Evolutionary conservation across 2,888 invertebrate genomes (phyloP).

Genomic region (Diadromus collaris): DNA sequence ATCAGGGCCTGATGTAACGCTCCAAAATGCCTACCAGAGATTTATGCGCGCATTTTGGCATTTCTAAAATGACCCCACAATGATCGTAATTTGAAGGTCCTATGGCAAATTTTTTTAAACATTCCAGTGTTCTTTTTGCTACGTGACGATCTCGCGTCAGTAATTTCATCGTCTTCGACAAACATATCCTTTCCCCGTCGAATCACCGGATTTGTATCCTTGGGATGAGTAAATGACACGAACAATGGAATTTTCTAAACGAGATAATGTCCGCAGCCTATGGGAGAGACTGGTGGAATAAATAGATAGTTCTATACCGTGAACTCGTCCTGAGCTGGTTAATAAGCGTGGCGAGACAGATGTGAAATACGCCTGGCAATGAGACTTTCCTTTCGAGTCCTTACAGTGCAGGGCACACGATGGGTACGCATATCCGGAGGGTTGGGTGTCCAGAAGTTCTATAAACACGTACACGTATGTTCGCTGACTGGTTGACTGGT

Average conservation of each 20-base stretch:
- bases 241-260: constrained; percentile 44
- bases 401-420: constrained; percentile 28
- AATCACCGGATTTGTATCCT: neutral
- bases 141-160: neutral
- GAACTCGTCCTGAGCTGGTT: constrained; percentile 54
- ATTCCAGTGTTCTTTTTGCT: neutral
- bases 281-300: constrained; percentile 25
- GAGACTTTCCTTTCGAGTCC: constrained; percentile 69
- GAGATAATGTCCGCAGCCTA: constrained; percentile 35
- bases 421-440: constrained; percentile 38
- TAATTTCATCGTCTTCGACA: neutral
- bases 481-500: constrained; percentile 62
- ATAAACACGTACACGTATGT: constrained; percentile 44
- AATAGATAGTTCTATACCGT: constrained; percentile 23
- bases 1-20: too few species aligned
- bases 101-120: neutral
- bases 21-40: neutral
- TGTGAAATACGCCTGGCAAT: constrained; percentile 70
- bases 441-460: constrained; percentile 37
- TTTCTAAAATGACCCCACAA: neutral
- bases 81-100: neutral
- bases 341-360: constrained; percentile 73
- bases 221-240: constrained; percentile 40
- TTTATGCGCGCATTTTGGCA: neutral
- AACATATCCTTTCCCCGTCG: neutral